Conservation (phyloP, 2,113 vertebrate species). For the Psilopogon haemacephalus region DNA sequence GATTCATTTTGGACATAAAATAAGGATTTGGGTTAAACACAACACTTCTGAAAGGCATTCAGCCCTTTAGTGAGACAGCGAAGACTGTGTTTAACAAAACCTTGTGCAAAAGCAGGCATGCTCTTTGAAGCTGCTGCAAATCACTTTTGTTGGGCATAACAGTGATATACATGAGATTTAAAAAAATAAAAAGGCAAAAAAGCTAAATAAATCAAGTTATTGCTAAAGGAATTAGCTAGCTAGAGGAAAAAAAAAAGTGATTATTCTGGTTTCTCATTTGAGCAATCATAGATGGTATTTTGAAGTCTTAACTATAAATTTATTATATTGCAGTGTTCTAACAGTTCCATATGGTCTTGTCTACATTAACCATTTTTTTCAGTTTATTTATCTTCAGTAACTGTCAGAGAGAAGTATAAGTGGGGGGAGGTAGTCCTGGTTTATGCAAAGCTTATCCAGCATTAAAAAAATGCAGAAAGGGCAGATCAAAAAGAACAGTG, state of each 20-base stretch:
- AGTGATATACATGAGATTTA: neutral
- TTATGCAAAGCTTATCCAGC: neutral
- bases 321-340: neutral
- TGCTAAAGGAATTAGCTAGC: neutral
- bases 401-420: neutral
- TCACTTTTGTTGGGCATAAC: neutral
- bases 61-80: neutral
- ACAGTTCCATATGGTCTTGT: neutral
- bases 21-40: neutral
- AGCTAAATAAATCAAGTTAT: neutral
- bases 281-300: neutral
- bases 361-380: neutral
- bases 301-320: neutral
- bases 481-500: neutral
- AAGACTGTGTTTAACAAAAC: neutral
- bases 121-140: neutral
- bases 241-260: neutral
- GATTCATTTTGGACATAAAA: slow-evolving; percentile 22
- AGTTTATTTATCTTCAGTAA: neutral
- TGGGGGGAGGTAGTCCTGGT: neutral
- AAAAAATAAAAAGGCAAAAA: rapidly evolving
- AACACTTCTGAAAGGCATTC: neutral
- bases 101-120: neutral
- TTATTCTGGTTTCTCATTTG: neutral
- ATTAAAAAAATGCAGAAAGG: neutral